These are phyloP conservation scores for Erannis defoliaria DNA, from an alignment of 2,888 invertebrate genomes.

Conservation along the genomic window DNA sequence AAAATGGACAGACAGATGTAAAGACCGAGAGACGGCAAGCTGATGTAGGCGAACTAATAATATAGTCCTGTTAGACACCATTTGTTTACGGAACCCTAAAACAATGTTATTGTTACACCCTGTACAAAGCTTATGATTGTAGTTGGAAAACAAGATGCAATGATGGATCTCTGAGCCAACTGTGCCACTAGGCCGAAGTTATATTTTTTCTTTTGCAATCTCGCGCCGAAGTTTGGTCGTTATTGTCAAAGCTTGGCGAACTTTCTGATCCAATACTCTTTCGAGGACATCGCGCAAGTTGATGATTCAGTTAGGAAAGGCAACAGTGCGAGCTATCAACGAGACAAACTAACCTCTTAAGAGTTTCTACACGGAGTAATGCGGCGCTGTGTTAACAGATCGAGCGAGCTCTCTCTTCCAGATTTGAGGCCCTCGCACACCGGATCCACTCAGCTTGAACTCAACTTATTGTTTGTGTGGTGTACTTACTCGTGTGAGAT, in stretches of 20 bases:
- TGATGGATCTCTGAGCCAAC: neutral
- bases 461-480: too few relatives aligned
- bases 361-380: slow-evolving; percentile 17
- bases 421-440: neutral
- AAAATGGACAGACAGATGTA: too few relatives aligned
- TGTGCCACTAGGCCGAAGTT: neutral
- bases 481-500: too few relatives aligned
- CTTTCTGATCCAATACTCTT: neutral
- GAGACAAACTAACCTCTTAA: slow-evolving; percentile 8
- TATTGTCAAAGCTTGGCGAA: slow-evolving; percentile 7
- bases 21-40: too few relatives aligned
- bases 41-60: too few relatives aligned
- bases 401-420: neutral
- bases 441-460: neutral
- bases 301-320: too few relatives aligned
- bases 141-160: neutral
- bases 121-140: neutral
- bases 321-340: slow-evolving; percentile 2
- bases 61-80: too few relatives aligned
- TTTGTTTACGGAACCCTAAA: too few relatives aligned
- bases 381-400: slow-evolving; percentile 7
- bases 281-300: neutral
- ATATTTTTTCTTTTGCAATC: neutral
- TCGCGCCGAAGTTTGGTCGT: neutral
- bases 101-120: neutral